phyloP scores from a whole-genome alignment of 2,888 invertebrate species.

The Papilio protenor region DNA sequence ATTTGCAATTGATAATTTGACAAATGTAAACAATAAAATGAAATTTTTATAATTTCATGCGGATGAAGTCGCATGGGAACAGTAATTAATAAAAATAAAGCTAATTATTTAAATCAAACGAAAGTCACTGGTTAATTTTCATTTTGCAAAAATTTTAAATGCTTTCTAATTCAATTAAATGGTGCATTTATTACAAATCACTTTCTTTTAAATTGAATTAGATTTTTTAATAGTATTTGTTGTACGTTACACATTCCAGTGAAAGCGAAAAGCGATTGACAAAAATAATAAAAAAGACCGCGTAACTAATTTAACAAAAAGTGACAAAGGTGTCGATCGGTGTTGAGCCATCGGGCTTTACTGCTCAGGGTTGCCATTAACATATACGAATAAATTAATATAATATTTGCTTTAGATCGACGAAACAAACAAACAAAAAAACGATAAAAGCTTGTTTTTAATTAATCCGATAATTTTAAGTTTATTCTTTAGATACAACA shows the following conservation, averaged over 20 bases:
- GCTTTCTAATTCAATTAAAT: conserved; percentile 40
- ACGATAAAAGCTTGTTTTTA: too few species aligned
- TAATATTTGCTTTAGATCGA: neutral
- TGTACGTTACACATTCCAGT: conserved; percentile 64
- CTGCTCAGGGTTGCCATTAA: conserved; percentile 33
- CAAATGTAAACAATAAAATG: too few species aligned
- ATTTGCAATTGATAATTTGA: too few species aligned
- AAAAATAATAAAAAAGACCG: conserved; percentile 55
- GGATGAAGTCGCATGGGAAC: too few species aligned
- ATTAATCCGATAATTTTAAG: too few species aligned
- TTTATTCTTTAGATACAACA: too few species aligned
- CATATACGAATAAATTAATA: neutral
- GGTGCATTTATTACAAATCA: conserved; percentile 23
- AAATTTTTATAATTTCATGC: too few species aligned
- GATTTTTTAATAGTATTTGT: conserved; percentile 42
- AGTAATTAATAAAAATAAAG: neutral
- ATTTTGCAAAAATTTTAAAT: conserved; percentile 1
- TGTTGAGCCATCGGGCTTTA: conserved; percentile 31
- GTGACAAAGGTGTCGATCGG: conserved; percentile 45
- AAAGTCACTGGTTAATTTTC: neutral
- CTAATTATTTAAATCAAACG: neutral
- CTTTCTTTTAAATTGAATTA: conserved; percentile 45
- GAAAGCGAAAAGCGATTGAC: conserved; percentile 71
- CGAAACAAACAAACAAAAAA: too few species aligned
- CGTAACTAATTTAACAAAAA: conserved; percentile 49